Conservation (phyloP, 2,797 vertebrate species). For the Clarias pachynema region DNA sequence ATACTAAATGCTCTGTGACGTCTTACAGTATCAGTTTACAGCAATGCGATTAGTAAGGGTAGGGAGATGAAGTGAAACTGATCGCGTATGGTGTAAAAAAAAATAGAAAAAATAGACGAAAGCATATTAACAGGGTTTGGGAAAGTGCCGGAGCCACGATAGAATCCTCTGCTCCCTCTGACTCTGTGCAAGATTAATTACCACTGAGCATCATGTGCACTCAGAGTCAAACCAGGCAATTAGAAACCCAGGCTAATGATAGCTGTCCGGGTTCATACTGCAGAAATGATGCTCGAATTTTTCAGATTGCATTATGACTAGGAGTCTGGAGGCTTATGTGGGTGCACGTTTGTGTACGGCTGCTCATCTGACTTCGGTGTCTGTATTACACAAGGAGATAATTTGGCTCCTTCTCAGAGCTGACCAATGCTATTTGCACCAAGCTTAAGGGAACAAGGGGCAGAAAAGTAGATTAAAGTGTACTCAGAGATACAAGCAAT, state of each 20-base stretch:
- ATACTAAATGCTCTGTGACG: conserved; percentile 28
- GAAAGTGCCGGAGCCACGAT: conserved; percentile 39
- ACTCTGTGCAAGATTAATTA: conserved; percentile 57
- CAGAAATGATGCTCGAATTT: conserved; percentile 48
- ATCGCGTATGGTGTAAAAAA: conserved; percentile 25
- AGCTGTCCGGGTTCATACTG: conserved; percentile 49
- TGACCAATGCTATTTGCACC: conserved; percentile 43
- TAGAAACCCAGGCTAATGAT: conserved; percentile 55
- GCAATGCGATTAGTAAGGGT: conserved; percentile 39
- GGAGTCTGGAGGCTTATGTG: conserved; percentile 19
- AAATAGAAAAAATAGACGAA: background rate
- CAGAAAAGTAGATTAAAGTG: conserved; percentile 47
- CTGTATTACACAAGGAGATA: conserved; percentile 28
- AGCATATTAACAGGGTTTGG: conserved; percentile 32
- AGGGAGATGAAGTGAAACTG: conserved; percentile 32
- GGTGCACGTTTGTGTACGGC: background rate
- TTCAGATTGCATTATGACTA: conserved; percentile 26
- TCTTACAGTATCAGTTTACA: conserved; percentile 44
- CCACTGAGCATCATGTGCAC: conserved; percentile 47
- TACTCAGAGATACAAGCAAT: conserved; percentile 46
- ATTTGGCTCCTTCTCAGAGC: conserved; percentile 45
- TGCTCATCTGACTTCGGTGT: conserved; percentile 13
- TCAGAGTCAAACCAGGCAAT: conserved; percentile 55
- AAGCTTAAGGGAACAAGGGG: conserved; percentile 41
- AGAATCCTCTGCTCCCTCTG: conserved; percentile 50